Evolutionary conservation across 2,797 vertebrate genomes (phyloP), one percentile per base, ranked within the genome.

Genomic region (Lithobates pipiens): DNA sequence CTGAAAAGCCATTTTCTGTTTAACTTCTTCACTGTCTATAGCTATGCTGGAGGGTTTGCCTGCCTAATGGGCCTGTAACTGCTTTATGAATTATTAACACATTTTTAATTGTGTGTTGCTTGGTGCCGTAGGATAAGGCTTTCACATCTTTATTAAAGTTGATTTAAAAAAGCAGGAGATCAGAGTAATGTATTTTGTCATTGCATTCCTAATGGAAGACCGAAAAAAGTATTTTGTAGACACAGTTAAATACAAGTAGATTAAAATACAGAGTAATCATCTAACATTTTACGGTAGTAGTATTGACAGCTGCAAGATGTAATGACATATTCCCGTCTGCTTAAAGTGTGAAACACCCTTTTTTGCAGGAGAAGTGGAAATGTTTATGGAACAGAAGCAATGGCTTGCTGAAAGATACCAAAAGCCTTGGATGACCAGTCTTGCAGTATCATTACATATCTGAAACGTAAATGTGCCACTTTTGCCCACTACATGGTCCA

Each of bases 41-140:
- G 70, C 63, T 42, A 79, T 54, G 76, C 86, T 78, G 76, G 76
- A 84, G 86, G 85, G 86, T 25, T 61, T 76, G 71, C 71, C 57
- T 80, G 76, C 69, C 86, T 87, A 87, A 87, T 87, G 81, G 86
- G 70, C 57, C 86, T 83, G 71, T 87, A 77, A 87, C 81, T 87
- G 76, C 44, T 83, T 80, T 83, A 83, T 87, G 73, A 87, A 87
- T 83, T 83, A 87, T 87, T 87, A 87, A 87, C 77, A 83, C 80
- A 80, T 68, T 87, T 87, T 87, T 87, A 87, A 87, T 87, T 87
- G 86, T 42, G 61, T 84, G 77, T 83, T 83, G 86, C 63, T 57
- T 80, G 71, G 44, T 80, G 61, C 61, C 61, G 36, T 79, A 83
- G 61, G 57, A 78, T 73, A 76, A 83, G 65, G 70, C 80, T 87